Evolutionary conservation across 2,797 vertebrate species (phyloP).

Genomic region (Tokudaia tokunoshimensis): DNA sequence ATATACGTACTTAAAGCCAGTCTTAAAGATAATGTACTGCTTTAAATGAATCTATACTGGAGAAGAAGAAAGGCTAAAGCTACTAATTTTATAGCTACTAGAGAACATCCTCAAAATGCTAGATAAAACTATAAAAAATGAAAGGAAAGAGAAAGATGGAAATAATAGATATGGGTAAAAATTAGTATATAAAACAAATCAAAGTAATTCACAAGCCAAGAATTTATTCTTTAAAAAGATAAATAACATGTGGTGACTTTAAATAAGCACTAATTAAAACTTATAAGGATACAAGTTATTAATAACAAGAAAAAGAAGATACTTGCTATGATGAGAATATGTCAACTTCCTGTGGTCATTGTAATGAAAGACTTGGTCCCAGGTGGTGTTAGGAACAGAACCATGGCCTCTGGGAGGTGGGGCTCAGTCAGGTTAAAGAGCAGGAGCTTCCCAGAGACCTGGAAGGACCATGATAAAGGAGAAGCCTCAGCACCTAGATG

Average conservation of each 20-base stretch:
- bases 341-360: background rate
- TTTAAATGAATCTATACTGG: background rate
- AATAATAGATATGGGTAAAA: background rate
- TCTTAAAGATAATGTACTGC: background rate
- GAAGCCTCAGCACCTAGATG: background rate
- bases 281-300: slow-evolving; percentile 1
- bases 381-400: background rate
- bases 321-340: background rate
- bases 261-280: background rate
- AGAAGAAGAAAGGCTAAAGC: background rate
- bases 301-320: background rate
- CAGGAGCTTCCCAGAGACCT: background rate
- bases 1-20: background rate
- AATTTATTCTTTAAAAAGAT: background rate
- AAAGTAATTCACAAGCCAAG: slow-evolving; percentile 5
- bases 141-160: background rate
- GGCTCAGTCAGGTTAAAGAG: too few species aligned
- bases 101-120: slow-evolving; percentile 3
- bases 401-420: background rate
- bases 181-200: background rate
- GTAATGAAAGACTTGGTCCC: background rate
- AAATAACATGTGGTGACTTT: background rate
- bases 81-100: background rate
- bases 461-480: background rate
- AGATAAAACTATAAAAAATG: background rate